Conservation (phyloP, 1,140 invertebrate genomes). For the Drosophila truncata region DNA sequence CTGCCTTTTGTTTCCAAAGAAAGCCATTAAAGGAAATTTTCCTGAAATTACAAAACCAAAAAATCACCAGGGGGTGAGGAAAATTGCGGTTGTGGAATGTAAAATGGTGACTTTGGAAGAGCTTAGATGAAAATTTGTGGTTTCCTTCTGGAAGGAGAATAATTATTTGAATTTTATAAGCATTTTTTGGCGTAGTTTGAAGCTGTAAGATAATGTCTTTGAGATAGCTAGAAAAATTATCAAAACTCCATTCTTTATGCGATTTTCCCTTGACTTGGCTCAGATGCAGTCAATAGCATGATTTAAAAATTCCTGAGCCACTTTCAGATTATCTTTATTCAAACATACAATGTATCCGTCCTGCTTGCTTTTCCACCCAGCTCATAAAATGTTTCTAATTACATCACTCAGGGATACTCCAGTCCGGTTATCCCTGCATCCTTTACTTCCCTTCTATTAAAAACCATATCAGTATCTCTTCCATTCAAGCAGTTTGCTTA, state of each 20-base stretch:
- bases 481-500: slow-evolving; percentile 42
- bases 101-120: slow-evolving; percentile 16
- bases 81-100: slow-evolving; percentile 27
- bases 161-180: slow-evolving; percentile 8
- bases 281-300: background rate
- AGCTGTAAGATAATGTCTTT: background rate
- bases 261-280: background rate
- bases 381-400: slow-evolving; percentile 25
- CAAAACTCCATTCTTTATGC: background rate
- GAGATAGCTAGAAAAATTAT: background rate
- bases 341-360: background rate
- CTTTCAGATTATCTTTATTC: background rate
- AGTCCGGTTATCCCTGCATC: background rate
- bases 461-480: slow-evolving; percentile 35
- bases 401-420: background rate
- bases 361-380: background rate
- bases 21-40: slow-evolving; percentile 64
- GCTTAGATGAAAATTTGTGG: background rate
- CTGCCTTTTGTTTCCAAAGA: slow-evolving; percentile 32
- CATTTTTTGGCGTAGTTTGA: background rate
- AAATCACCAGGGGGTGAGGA: slow-evolving; percentile 18
- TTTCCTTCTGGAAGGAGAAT: background rate
- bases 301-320: background rate
- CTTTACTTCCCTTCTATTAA: background rate
- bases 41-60: slow-evolving; percentile 30